Evolutionary conservation across 1,140 invertebrate genomes (phyloP).

Genomic region (Chymomyza costata): DNA sequence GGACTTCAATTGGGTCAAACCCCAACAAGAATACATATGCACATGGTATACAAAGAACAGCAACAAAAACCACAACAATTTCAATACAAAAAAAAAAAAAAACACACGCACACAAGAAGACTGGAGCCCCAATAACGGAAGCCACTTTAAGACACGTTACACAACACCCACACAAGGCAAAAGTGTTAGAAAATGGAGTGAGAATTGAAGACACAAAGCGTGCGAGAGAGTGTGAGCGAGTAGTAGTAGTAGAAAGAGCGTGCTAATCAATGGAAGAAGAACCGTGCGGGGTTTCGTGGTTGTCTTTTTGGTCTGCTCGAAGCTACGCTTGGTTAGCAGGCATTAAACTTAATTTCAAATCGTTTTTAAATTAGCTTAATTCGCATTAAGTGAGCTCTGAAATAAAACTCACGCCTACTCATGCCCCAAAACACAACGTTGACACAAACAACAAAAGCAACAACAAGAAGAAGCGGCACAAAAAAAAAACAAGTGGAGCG

Average conservation of each 20-base stretch:
- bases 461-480: slow-evolving; percentile 14
- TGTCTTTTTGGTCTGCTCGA: not conserved
- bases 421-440: slow-evolving; percentile 7
- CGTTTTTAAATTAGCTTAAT: slow-evolving; percentile 75
- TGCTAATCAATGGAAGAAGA: no score
- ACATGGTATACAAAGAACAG: no score
- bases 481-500: slow-evolving; percentile 8
- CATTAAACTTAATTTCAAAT: slow-evolving; percentile 74
- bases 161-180: slow-evolving; percentile 33
- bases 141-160: slow-evolving; percentile 64
- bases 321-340: slow-evolving; percentile 26
- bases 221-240: slow-evolving; percentile 44
- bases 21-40: no score
- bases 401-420: slow-evolving; percentile 70
- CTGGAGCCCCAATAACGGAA: slow-evolving; percentile 40
- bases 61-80: slow-evolving; percentile 54
- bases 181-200: slow-evolving; percentile 16
- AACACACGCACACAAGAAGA: slow-evolving; percentile 19
- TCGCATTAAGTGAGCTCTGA: slow-evolving; percentile 65
- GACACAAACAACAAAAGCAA: slow-evolving; percentile 25
- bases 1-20: no score
- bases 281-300: slow-evolving; percentile 3
- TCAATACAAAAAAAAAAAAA: no score
- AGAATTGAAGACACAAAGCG: slow-evolving; percentile 3
- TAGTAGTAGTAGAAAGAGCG: slow-evolving; percentile 41